Evolutionary conservation across 2,888 invertebrate species (phyloP), one percentile per base, ranked within the genome.

Genomic region (Phaedon cochleariae): DNA sequence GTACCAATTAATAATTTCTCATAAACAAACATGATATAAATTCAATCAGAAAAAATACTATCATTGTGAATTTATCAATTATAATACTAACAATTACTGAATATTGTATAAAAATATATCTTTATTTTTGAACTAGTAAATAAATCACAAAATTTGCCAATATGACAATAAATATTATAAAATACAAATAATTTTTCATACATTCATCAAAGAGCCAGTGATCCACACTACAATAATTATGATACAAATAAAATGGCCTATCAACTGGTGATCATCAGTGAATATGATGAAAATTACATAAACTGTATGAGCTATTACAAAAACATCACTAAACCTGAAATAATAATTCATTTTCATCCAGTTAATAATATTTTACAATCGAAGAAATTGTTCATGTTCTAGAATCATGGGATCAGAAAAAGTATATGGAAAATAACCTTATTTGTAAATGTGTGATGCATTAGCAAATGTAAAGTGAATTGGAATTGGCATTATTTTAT

Each of bases 111-210:
- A 70, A 68, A 64, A 64, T 67, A 64, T 68, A 65, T 57, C 59
- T 64, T 55, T 62, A 61, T 60, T 65, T 68, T 72, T 74, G 74
- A 75, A 70, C 73, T 76, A 76, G 72, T 70, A 69, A 68, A 62
- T 64, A 65, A 70, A 76, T 76, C 74, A 76, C 74, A 71, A 68
- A 73, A 64, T 70, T 67, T 70, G 65, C 69, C 76, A 76, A 73
- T 73, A 74, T 76, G 74, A 75, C 74, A 76, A 75, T 41, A 72
- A 62, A 65, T 68, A 68, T 49, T 60, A 64, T 54, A 59, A 52
- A 31, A 65, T 61, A 65, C 59, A 58, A 59, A 22, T 45, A 67
- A 37, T 34, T 51, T 18, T 31, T 53, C 21, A 34, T 34, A 10
- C 26, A 48, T 17, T 21, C 21, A 6, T 18, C 10, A 41, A 41